Percentiles rank a stretch among this genome's conserved stretches.
Evolutionary conservation across 2,888 invertebrate species (phyloP).

Genomic region (Chloroclysta siterata): DNA sequence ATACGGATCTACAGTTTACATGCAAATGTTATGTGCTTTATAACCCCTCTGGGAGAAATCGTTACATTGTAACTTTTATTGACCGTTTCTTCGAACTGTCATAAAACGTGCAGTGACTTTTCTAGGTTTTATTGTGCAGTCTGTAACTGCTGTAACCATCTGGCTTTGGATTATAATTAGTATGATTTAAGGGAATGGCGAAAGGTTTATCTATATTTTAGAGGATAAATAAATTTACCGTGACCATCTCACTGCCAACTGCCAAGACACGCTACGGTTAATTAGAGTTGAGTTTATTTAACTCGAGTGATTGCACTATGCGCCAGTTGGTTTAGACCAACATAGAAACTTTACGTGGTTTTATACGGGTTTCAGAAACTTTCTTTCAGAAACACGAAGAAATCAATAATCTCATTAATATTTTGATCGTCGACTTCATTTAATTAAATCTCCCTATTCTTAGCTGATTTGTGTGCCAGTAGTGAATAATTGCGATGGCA

Average conservation of each 20-base stretch:
- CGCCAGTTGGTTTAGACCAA: too few relatives aligned
- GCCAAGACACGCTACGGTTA: slow-evolving; percentile 1
- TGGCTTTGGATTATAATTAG: slow-evolving; percentile 8
- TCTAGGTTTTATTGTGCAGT: slow-evolving; percentile 10
- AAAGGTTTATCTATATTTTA: neutral
- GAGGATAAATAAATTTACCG: neutral
- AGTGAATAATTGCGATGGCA: neutral
- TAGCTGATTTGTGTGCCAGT: neutral
- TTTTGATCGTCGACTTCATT: too few relatives aligned
- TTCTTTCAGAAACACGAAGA: too few relatives aligned
- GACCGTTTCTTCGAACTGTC: slow-evolving; percentile 5
- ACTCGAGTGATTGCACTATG: neutral
- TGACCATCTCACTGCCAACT: neutral
- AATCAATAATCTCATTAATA: too few relatives aligned
- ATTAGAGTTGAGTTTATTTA: neutral
- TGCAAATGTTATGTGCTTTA: slow-evolving; percentile 1
- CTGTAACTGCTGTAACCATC: neutral
- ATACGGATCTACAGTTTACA: slow-evolving; percentile 1
- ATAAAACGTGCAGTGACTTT: slow-evolving; percentile 2
- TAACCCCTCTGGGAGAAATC: neutral
- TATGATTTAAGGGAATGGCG: neutral
- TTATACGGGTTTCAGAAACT: too few relatives aligned
- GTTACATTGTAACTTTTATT: slow-evolving; percentile 13
- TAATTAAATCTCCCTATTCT: neutral
- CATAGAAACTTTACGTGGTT: too few relatives aligned